phyloP scores from a whole-genome alignment of 2,113 vertebrate species.

The Ivindomyrus marchei region DNA sequence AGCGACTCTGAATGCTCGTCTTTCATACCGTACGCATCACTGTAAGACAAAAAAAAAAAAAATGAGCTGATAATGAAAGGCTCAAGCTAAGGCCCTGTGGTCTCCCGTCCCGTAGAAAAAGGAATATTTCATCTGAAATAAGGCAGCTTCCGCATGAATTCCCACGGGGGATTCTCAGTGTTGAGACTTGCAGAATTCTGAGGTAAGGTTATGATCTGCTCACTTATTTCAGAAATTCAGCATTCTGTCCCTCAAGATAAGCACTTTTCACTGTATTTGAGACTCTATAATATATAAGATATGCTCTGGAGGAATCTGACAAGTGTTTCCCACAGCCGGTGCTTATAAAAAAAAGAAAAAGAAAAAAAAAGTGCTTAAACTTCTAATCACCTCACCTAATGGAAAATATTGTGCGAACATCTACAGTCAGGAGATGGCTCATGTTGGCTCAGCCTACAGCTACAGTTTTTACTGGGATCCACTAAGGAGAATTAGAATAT shows the following conservation, averaged over 20 bases:
- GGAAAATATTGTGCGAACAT: not conserved
- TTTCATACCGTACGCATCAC: not conserved
- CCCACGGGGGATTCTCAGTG: not conserved
- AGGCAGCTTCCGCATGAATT: not conserved
- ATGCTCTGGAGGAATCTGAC: not conserved
- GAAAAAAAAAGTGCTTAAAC: not conserved
- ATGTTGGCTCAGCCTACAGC: not conserved
- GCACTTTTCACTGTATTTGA: not conserved
- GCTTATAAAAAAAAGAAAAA: not conserved
- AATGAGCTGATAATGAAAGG: not conserved
- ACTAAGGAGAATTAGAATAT: not conserved
- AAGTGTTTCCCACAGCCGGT: not conserved
- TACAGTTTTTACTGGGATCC: not conserved
- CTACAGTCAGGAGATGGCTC: not conserved
- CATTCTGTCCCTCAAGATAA: conserved; percentile 3
- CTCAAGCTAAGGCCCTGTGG: not conserved
- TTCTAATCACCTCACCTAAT: not conserved
- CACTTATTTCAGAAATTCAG: conserved; percentile 2
- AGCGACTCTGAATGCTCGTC: not conserved
- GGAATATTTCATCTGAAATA: not conserved
- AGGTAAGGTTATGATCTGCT: not conserved
- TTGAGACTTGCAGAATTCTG: not conserved
- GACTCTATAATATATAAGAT: not conserved
- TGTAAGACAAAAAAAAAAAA: not conserved
- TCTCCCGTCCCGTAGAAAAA: not conserved